These are phyloP conservation scores for Callorhinus ursinus DNA, from an alignment of 2,113 vertebrate species.

Conservation along the genomic window DNA sequence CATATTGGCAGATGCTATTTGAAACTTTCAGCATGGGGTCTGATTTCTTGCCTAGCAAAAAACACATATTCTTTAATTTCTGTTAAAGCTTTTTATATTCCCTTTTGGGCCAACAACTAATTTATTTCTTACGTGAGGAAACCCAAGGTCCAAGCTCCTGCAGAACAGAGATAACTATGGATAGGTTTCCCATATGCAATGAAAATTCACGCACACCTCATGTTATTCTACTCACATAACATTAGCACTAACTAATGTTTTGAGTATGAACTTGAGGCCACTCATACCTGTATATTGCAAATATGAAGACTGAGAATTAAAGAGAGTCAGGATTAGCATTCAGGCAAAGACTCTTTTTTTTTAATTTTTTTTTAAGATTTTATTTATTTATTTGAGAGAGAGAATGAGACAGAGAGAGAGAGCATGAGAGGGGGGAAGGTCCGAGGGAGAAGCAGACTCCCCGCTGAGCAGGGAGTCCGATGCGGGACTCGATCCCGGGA, in stretches of 20 bases:
- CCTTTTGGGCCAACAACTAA: not conserved
- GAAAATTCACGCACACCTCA: not conserved
- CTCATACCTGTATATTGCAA: not conserved
- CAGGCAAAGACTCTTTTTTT: not conserved
- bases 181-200: not conserved
- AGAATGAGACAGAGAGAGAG: too few species aligned
- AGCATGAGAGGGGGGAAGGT: too few species aligned
- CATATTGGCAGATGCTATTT: not conserved
- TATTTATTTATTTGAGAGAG: too few species aligned
- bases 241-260: not conserved
- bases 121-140: constrained; percentile 9
- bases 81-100: not conserved
- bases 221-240: not conserved
- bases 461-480: too few species aligned
- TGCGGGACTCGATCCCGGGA: too few species aligned
- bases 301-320: not conserved
- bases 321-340: not conserved
- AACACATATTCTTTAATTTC: not conserved
- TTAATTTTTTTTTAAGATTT: too few species aligned
- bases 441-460: too few species aligned
- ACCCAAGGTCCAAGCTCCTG: not conserved
- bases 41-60: constrained; percentile 23
- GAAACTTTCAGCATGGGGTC: not conserved
- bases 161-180: not conserved
- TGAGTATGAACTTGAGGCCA: not conserved